Conservation (phyloP, 2,888 invertebrate genomes). For the Exocentrus adspersus region DNA sequence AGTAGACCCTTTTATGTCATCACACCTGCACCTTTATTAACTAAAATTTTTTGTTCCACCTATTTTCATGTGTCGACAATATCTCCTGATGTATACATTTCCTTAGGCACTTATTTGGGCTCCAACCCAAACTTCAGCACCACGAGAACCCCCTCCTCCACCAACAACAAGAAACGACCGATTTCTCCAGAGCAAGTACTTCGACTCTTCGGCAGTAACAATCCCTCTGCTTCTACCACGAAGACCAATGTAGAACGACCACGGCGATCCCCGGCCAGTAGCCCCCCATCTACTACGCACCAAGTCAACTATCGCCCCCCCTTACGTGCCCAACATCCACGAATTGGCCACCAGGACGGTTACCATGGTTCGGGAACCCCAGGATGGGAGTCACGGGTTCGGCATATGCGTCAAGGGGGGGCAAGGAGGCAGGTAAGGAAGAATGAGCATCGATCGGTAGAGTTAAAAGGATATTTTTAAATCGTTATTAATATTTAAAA, state of each 20-base stretch:
- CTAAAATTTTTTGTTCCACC: no score
- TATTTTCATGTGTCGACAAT: no score
- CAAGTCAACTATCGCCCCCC: conserved; percentile 49
- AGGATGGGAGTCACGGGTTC: conserved; percentile 85
- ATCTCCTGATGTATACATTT: no score
- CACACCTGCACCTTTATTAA: no score
- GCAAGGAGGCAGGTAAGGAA: conserved; percentile 83
- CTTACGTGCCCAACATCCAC: conserved; percentile 72
- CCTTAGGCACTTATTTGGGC: conserved; percentile 77
- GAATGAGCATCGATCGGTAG: no score
- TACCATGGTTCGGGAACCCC: conserved; percentile 84
- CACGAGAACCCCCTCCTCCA: conserved; percentile 50
- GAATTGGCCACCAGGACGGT: conserved; percentile 85
- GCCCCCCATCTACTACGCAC: conserved; percentile 68
- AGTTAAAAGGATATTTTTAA: no score
- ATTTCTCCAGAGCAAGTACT: conserved; percentile 84
- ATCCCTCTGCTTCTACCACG: conserved; percentile 37
- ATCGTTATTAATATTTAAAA: no score
- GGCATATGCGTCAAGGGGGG: conserved; percentile 92
- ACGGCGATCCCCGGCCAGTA: conserved; percentile 74
- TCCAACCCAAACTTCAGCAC: conserved; percentile 69
- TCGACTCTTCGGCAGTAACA: conserved; percentile 58
- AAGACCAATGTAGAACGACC: conserved; percentile 49
- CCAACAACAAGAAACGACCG: conserved; percentile 78
- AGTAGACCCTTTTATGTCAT: no score